A percentile compares a stretch with the other conserved stretches of the same genome.
These are phyloP conservation scores for Ctenodactylus gundi DNA, from an alignment of 2,113 vertebrate genomes.

Conservation along the genomic window DNA sequence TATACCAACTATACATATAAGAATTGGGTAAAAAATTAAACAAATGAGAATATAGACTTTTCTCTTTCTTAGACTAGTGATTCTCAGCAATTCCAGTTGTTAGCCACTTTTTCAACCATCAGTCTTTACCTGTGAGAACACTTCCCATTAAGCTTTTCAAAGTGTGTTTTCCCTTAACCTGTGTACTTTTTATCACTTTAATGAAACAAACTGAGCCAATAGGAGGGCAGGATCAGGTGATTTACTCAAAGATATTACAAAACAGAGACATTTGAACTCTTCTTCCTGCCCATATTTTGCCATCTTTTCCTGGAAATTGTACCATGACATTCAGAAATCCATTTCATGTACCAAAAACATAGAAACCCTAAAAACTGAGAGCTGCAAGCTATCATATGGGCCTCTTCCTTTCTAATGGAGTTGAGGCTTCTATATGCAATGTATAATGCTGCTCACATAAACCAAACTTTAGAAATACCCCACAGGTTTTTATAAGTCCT, in stretches of 20 bases:
- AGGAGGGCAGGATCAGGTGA: neutral
- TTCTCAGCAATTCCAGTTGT: neutral
- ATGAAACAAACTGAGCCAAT: neutral
- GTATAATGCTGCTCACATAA: neutral
- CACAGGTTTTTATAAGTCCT: neutral
- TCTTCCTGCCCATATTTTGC: neutral
- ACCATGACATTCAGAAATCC: neutral
- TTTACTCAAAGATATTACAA: neutral
- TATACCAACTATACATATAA: neutral
- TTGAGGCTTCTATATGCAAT: neutral
- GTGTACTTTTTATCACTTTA: neutral
- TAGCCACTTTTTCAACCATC: neutral
- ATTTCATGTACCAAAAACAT: neutral
- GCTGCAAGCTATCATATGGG: neutral
- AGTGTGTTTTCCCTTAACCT: neutral
- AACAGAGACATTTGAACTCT: neutral
- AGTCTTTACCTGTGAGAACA: neutral
- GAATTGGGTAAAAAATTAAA: neutral
- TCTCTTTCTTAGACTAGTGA: neutral
- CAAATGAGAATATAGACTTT: neutral
- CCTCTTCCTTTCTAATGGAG: neutral
- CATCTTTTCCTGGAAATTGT: neutral
- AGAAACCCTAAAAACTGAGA: neutral
- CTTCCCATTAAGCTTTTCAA: neutral
- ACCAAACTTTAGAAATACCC: neutral